Evolutionary conservation across 64 coral and sea anemone species (phyloP).

Genomic region (Montipora foliosa): DNA sequence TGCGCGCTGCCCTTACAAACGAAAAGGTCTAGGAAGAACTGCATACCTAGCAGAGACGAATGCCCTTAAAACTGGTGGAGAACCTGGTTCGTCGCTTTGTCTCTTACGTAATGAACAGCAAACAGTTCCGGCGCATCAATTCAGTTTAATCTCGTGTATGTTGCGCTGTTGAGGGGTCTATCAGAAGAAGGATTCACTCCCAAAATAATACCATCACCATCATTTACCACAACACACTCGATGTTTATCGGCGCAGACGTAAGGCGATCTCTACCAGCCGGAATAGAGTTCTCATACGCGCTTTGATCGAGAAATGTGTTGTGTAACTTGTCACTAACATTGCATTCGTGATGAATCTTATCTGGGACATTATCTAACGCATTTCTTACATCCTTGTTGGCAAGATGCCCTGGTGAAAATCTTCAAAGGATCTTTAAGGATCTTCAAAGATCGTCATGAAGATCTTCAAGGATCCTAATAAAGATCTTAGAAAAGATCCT

Average conservation of each 20-base stretch:
- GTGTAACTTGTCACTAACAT: neutral
- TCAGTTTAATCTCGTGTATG: neutral
- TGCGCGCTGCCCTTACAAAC: neutral
- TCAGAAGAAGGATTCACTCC: neutral
- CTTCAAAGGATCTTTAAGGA: too few relatives aligned
- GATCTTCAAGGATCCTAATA: too few relatives aligned
- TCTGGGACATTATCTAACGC: too few relatives aligned
- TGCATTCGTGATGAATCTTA: neutral
- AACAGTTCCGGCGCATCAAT: neutral
- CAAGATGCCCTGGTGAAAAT: neutral
- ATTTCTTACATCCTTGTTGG: too few relatives aligned
- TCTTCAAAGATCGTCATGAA: too few relatives aligned
- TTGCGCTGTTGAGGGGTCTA: neutral
- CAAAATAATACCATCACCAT: neutral
- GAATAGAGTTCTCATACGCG: neutral
- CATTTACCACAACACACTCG: neutral
- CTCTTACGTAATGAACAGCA: neutral
- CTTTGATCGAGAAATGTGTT: neutral
- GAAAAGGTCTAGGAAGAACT: neutral
- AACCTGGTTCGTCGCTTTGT: neutral
- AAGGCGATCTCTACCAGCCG: accelerated
- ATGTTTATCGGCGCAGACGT: neutral
- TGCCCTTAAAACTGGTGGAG: neutral
- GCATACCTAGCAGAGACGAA: neutral
- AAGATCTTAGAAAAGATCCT: too few relatives aligned